Percentiles rank a stretch among this genome's conserved stretches.
These are phyloP conservation scores for Vanessa tameamea DNA, from an alignment of 1,140 invertebrate genomes.

Conservation along the genomic window DNA sequence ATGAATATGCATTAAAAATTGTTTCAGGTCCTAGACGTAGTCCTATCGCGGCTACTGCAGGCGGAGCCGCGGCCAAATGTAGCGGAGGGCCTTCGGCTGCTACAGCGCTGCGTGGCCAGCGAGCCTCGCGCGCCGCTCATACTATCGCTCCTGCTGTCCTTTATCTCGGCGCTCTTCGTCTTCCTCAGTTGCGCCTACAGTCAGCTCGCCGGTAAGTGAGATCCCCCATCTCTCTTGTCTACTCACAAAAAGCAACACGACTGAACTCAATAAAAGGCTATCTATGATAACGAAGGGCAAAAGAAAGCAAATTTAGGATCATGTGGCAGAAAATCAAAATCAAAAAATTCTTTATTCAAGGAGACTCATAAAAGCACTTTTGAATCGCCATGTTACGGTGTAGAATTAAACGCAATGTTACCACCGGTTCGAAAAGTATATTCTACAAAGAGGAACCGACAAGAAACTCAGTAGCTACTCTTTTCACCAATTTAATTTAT, in stretches of 20 bases:
- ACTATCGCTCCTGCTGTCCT: conserved; percentile 90
- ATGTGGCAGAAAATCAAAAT: too few species aligned
- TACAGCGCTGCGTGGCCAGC: conserved; percentile 88
- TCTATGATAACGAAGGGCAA: too few species aligned
- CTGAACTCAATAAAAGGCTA: not conserved
- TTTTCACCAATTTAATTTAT: not conserved
- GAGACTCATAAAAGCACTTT: too few species aligned
- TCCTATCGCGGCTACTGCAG: conserved; percentile 87
- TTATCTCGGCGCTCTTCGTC: conserved; percentile 94
- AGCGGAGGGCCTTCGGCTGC: conserved; percentile 84
- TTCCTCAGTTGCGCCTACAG: conserved; percentile 93
- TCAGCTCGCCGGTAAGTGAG: conserved; percentile 82
- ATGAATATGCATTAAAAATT: too few species aligned
- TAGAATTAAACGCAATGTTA: too few species aligned
- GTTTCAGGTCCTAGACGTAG: conserved; percentile 86
- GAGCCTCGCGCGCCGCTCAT: conserved; percentile 89
- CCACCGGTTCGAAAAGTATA: too few species aligned
- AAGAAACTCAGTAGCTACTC: too few species aligned
- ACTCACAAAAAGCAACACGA: not conserved
- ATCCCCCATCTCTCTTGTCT: not conserved
- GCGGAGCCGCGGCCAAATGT: conserved; percentile 85
- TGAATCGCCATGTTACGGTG: too few species aligned
- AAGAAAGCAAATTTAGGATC: too few species aligned
- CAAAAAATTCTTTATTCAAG: too few species aligned
- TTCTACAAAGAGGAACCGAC: too few species aligned